A percentile compares a stretch with the other conserved stretches of the same genome.
Evolutionary conservation across 2,797 vertebrate genomes (phyloP).

Genomic region (Margarornis squamiger): DNA sequence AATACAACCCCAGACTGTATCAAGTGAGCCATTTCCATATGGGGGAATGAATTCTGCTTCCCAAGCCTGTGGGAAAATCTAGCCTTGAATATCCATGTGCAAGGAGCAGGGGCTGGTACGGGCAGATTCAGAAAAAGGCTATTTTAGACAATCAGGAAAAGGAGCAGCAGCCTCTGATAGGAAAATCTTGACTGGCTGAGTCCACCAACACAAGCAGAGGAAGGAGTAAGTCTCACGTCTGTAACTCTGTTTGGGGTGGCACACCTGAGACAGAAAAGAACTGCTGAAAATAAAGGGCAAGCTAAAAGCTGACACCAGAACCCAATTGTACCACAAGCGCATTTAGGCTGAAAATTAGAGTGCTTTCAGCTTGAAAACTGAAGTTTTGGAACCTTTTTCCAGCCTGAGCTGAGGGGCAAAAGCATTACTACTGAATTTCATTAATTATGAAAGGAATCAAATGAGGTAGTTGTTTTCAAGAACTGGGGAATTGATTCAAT

Average conservation of each 20-base stretch:
- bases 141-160: not conserved
- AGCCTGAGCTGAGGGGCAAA: conserved; percentile 49
- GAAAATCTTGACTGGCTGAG: not conserved
- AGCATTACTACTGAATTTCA: conserved; percentile 57
- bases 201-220: not conserved
- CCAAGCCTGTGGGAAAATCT: not conserved
- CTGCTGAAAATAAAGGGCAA: not conserved
- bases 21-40: not conserved
- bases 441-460: conserved; percentile 71
- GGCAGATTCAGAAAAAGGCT: not conserved
- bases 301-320: not conserved
- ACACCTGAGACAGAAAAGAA: not conserved
- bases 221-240: not conserved
- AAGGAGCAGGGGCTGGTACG: not conserved
- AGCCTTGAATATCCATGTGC: not conserved
- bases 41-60: not conserved
- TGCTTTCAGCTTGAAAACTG: conserved; percentile 30
- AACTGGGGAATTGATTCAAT: conserved; percentile 65
- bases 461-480: conserved; percentile 66
- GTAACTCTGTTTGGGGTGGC: not conserved
- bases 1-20: not conserved
- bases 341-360: conserved; percentile 45
- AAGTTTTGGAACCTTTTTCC: conserved; percentile 43
- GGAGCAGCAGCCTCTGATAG: fast-evolving
- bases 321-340: not conserved